Base-by-base conservation (phyloP, 92 coral and sea anemone species). In the Galaxea fascicularis region DNA sequence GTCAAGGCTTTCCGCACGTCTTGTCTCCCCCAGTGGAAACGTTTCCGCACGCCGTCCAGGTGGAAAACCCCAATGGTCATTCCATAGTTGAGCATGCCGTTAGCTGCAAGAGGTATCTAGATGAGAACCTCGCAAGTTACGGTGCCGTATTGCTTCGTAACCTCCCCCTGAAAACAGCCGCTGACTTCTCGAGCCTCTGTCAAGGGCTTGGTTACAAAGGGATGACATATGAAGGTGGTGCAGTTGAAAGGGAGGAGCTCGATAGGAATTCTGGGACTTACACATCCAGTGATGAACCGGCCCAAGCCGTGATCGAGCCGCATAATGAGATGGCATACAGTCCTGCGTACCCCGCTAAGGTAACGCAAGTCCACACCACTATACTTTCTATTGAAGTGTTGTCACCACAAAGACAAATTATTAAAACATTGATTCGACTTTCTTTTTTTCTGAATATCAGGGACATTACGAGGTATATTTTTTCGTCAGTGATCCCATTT, bases 241-340 rank as follows among this genome's bases (percentile, higher is more conserved):
- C 95, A 30, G 98, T 93, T 29, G 92, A 91, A 17, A 81, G 98
- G 30, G 68, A 80, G 51, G 69, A 79, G 45, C 92, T 95, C 68
- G 91, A 89, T 21, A 84, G 86, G 46, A 88, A 85, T 16, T 91
- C 89, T 21, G 70, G 52, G 14, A 82, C 84, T 45, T 95, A 91
- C 65, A 93, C 98, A 8, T 95, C 98, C 46, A 93, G 91, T 73
- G 97, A 95, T 31, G 98, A 95, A 67, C 98, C 98, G 4, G 89
- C 97, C 18, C 91, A 80, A 47, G 87, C 83, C 29, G 85, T 89
- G 30, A 95, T 95, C 49, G 98, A 93, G 57, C 79, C 67, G 4
- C 98, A 95, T 74, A 95, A 93, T 81, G 98, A 95, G 78, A 87
- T 95, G 98, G 97, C 98, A 9, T 93, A 95, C 76, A 88, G 90